Evolutionary conservation across 1,140 invertebrate genomes (phyloP), one percentile per base, ranked within the genome.

Genomic region (Acromyrmex echinatior): DNA sequence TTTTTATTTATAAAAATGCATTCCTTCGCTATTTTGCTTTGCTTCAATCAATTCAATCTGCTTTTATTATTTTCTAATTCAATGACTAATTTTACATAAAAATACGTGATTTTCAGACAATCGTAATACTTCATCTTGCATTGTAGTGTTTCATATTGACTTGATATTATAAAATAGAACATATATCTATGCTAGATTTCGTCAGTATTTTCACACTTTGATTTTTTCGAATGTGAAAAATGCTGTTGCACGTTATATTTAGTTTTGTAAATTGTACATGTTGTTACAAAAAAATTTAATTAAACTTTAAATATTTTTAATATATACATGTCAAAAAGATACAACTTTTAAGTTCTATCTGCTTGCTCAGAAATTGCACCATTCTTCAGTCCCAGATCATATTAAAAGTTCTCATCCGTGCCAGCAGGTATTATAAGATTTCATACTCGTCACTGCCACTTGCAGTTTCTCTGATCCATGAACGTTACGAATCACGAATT

Each of bases 401-500:
- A 86, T 78, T 79, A 79, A 86, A 86, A 86, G 53, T 78, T 79
- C 76, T 86, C 63, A 81, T 80, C 28, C 21, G 49, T 79, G 62
- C 25, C 49, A 81, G 78, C 9, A 81, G 51, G 21, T 31, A 49
- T 5, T 21, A 35, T 35, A 28, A 56, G 25, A 35, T 84, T 74
- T 76, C 56, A 84, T 62, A 81, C 65, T 86, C 85, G 65, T 86
- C 63, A 66, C 78, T 82, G 76, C 53, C 76, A 68, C 78, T 70
- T 62, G 58, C 88, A 66, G 74, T 82, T 56, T 71, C 74, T 53
- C 74, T 35, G 73, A 12, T 56, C 31, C 63, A 68, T 53, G 74
- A 77, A 70, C 76, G 63, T 79, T 66, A 66, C 82, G 74, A 86
- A 77, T 86, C 62, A 53, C 78, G 63, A 87, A 89, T 89, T 87